Base-by-base conservation (phyloP, 2,888 invertebrate species). In the Parasteatoda lunata region DNA sequence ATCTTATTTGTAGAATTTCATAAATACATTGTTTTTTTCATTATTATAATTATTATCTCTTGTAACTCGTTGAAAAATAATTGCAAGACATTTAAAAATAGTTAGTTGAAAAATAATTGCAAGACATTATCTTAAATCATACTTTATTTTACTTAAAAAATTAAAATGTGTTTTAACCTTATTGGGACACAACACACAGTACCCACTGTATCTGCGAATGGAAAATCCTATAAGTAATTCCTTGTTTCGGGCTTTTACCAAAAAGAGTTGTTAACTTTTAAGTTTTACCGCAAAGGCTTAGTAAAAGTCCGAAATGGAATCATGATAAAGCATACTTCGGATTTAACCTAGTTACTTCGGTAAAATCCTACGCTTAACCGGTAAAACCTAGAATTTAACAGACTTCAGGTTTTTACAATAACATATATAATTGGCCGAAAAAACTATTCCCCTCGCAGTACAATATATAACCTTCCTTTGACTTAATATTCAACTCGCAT, bases 31-130 rank as follows among this genome's bases (percentile, higher is more conserved):
- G 48, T 71, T 71, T 13, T n/a, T 71, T 69, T 69, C 9, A 30
- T 30, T 30, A 30, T 30, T 30, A 30, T 30, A 30, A 30, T 30
- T 30, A 30, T 30, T 30, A 30, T 69, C 9, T 69, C 48, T 69
- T 69, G 69, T 69, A 69, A 4, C 4, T 69, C 47, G 30, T 47
- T 69, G 69, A 71, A 71, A 48, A 71, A 71, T 71, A 71, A 71
- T 71, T 71, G 49, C 49, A 11, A 71, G 48, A 49, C 48, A 49
- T 48, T 71, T 71, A n/a, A n/a, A n/a, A n/a, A n/a, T n/a, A n/a
- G n/a, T n/a, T n/a, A n/a, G 30, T 47, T 69, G 69, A 71, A 71
- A 48, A 71, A 71, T 71, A 71, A 71, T 71, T 71, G 49, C 49
- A 11, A 71, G 48, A 49, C 51, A 71, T 71, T 49, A 49, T 71